phyloP scores from a whole-genome alignment of 1,140 invertebrate genomes.

The Drosophila tani region DNA sequence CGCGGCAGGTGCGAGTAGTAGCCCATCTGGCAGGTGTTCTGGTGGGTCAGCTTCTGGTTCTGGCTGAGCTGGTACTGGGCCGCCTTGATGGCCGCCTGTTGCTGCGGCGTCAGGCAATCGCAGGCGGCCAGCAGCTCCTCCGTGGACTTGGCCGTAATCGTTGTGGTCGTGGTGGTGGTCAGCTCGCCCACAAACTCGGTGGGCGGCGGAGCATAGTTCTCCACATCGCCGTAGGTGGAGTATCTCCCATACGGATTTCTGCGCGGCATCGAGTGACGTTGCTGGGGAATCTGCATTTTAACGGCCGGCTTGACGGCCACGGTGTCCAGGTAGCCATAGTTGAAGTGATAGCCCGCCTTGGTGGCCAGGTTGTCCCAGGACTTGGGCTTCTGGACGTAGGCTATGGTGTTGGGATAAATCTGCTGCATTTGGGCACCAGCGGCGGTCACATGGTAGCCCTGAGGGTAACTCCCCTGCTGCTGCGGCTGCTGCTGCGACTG shows the following conservation, averaged over 20 bases:
- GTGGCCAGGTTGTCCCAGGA: slow-evolving; percentile 95
- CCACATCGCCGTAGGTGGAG: slow-evolving; percentile 84
- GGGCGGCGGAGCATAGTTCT: slow-evolving; percentile 84
- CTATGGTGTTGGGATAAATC: slow-evolving; percentile 84
- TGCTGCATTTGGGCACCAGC: slow-evolving; percentile 84
- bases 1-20: slow-evolving; percentile 83
- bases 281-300: slow-evolving; percentile 86
- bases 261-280: slow-evolving; percentile 85
- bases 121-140: slow-evolving; percentile 89
- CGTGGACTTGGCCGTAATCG: slow-evolving; percentile 90
- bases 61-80: slow-evolving; percentile 79
- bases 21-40: slow-evolving; percentile 80
- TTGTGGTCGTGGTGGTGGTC: slow-evolving; percentile 86
- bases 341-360: slow-evolving; percentile 93
- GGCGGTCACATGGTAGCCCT: slow-evolving; percentile 85
- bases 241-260: slow-evolving; percentile 86
- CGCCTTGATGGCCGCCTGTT: slow-evolving; percentile 73
- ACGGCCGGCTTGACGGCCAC: slow-evolving; percentile 86
- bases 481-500: not conserved
- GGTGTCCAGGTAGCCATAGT: slow-evolving; percentile 92
- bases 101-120: slow-evolving; percentile 69
- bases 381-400: slow-evolving; percentile 90
- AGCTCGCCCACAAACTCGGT: slow-evolving; percentile 85
- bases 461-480: slow-evolving; percentile 46
- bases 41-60: slow-evolving; percentile 74